phyloP scores from a whole-genome alignment of 2,113 vertebrate species.

The Propithecus coquereli region DNA sequence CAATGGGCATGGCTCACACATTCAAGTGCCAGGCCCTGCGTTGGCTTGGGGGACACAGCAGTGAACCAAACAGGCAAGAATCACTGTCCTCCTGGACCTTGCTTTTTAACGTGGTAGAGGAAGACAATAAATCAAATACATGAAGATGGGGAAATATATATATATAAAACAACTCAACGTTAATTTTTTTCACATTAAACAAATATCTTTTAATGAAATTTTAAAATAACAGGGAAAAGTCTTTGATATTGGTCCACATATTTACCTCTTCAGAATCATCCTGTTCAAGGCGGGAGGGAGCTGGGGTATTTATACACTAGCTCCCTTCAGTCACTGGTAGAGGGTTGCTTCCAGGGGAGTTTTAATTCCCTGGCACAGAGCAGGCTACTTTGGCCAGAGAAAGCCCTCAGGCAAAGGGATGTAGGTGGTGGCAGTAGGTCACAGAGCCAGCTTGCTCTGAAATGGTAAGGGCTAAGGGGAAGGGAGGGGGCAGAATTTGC shows the following conservation, averaged over 20 bases:
- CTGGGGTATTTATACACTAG: no score
- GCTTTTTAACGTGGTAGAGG: not conserved
- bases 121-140: not conserved
- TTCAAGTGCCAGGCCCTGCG: rapidly evolving
- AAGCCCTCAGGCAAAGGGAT: not conserved
- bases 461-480: not conserved
- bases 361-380: not conserved
- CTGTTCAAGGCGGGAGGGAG: not conserved
- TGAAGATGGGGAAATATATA: not conserved
- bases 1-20: rapidly evolving
- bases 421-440: not conserved
- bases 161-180: not conserved
- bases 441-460: not conserved
- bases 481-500: not conserved
- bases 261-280: not conserved
- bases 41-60: not conserved
- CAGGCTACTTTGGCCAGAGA: not conserved
- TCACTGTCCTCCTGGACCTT: not conserved
- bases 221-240: not conserved
- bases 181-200: conserved; percentile 10
- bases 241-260: not conserved
- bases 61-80: not conserved
- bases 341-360: not conserved
- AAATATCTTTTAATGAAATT: not conserved
- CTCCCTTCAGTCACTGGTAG: not conserved